Percentiles rank a stretch among this genome's conserved stretches.
These are phyloP conservation scores for Zapornia atra DNA, from an alignment of 2,113 vertebrate genomes.

Conservation along the genomic window DNA sequence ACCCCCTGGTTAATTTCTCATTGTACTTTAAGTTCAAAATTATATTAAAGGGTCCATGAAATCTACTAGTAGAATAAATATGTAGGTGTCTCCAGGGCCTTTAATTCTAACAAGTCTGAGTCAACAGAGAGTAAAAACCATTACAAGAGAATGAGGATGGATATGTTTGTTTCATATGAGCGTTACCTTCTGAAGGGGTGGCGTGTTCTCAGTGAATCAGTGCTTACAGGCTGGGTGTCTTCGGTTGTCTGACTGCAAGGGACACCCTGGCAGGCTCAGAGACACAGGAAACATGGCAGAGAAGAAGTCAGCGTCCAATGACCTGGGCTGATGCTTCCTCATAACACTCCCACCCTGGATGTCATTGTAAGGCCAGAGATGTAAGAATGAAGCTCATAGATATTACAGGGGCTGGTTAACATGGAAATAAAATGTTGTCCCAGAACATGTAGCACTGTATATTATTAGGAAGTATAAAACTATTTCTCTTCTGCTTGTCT, in stretches of 20 bases:
- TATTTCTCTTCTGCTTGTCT: neutral
- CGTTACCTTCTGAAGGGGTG: neutral
- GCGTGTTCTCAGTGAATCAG: neutral
- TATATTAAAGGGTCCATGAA: neutral
- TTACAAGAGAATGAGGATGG: neutral
- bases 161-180: neutral
- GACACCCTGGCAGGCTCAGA: neutral
- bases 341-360: neutral
- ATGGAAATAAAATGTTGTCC: neutral
- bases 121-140: neutral
- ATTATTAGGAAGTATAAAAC: neutral
- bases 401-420: neutral
- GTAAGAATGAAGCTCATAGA: neutral
- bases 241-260: neutral
- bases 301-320: neutral
- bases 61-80: neutral
- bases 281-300: neutral
- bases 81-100: neutral
- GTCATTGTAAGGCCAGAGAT: neutral
- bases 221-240: neutral
- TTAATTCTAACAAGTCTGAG: neutral
- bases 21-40: neutral
- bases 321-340: neutral
- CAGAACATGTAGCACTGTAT: rapidly evolving
- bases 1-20: neutral